Evolutionary conservation across 2,113 vertebrate genomes (phyloP), one percentile per base, ranked within the genome.

Genomic region (Cryptotis parvus): DNA sequence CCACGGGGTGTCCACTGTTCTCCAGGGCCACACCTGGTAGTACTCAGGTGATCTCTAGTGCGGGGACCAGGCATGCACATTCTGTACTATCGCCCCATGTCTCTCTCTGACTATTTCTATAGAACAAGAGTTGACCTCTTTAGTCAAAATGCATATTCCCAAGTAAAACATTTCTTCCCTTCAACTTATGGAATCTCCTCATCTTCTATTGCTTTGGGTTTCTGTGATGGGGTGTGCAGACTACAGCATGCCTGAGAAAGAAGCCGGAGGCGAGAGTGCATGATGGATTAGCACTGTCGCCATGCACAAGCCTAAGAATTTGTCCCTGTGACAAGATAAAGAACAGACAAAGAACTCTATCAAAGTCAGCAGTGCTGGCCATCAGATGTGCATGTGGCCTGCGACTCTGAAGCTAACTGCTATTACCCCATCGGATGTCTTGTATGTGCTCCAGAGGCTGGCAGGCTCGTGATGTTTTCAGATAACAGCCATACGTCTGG

Each of bases 301-400:
- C 41, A 7, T 49, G 66, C 75, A 24, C 35, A 90, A 95, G 92
- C 80, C 9, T 78, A 72, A 55, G 94, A 92, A 91, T 72, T 31
- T 94, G 11, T 85, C 93, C 73, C 45, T 68, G 12, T 87, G 76
- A 95, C 27, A 78, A 94, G 88, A 93, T 91, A 93, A 58, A 84
- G 33, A 61, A 33, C 33, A 20, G 69, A 94, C 84, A 81, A 84
- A 81, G 70, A 87, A 68, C 7, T 61, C 1, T 1, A 66, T 90
- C 90, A 89, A 77, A 91, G 41, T 86, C 39, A 86, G 61, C 94
- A 33, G 63, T 45, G 27, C 8, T 37, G 69, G 77, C 8, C 91
- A 20, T 58, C 22, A 24, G 55, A 0, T 1, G 18, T 24, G 18
- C 55, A 24, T 58, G 16, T 16, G 16, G 16, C 16, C 16, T 16